phyloP scores from a whole-genome alignment of 2,888 invertebrate genomes.

The Leptinotarsa peninsularis region DNA sequence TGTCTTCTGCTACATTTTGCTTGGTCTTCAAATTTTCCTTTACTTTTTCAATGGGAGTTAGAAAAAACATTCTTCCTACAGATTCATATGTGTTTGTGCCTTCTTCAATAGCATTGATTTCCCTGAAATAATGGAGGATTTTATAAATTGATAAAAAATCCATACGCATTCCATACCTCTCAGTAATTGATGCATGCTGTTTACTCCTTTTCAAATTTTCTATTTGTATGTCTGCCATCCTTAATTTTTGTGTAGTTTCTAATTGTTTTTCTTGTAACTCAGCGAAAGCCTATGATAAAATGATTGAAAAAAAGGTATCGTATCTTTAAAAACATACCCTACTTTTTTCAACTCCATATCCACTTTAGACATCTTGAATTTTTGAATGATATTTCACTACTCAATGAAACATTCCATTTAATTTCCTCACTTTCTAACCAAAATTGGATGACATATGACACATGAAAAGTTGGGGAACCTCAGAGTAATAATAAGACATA shows the following conservation, averaged over 20 bases:
- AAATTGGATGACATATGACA: too few relatives aligned
- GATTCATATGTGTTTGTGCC: slow-evolving; percentile 82
- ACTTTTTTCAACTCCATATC: slow-evolving; percentile 66
- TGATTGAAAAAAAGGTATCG: slow-evolving; percentile 23
- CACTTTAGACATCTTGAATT: slow-evolving; percentile 57
- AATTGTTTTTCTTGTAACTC: slow-evolving; percentile 86
- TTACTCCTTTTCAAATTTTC: slow-evolving; percentile 76
- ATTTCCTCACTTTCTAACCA: too few relatives aligned
- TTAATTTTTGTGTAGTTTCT: slow-evolving; percentile 83
- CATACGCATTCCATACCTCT: slow-evolving; percentile 63
- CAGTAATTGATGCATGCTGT: slow-evolving; percentile 79
- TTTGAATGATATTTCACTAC: background rate
- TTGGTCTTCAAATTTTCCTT: slow-evolving; percentile 74
- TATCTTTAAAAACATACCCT: slow-evolving; percentile 38
- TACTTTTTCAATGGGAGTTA: slow-evolving; percentile 75
- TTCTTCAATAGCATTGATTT: slow-evolving; percentile 72
- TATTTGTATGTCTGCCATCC: slow-evolving; percentile 83
- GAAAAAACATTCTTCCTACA: slow-evolving; percentile 86
- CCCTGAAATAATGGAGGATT: slow-evolving; percentile 60
- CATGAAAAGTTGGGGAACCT: too few relatives aligned
- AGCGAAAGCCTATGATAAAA: slow-evolving; percentile 74
- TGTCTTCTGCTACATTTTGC: slow-evolving; percentile 71
- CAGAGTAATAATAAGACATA: too few relatives aligned
- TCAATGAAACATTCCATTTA: slow-evolving; percentile 1
- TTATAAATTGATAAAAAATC: background rate